Evolutionary conservation across 2,113 vertebrate species (phyloP).

Genomic region (Toxotes jaculatrix): DNA sequence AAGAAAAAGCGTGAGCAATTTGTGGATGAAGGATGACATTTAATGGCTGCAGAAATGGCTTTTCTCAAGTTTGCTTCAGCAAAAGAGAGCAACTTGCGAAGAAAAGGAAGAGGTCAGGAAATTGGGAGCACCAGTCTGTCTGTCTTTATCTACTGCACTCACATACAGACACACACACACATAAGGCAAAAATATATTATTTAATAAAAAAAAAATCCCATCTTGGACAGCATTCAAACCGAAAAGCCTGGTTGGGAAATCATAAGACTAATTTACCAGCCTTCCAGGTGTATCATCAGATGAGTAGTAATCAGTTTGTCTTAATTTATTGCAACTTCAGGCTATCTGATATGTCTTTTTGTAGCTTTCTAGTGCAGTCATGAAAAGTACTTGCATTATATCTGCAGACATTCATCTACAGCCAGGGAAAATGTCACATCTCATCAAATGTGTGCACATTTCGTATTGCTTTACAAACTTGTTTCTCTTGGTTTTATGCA

Average conservation of each 20-base stretch:
- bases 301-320: slow-evolving; percentile 3
- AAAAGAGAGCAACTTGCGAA: slow-evolving; percentile 26
- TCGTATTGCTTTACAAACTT: neutral
- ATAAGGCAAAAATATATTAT: neutral
- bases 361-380: neutral
- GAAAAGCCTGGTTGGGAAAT: neutral
- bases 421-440: slow-evolving; percentile 17
- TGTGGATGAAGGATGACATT: slow-evolving; percentile 15
- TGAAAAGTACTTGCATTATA: slow-evolving; percentile 16
- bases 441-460: neutral
- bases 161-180: neutral
- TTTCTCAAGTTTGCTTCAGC: slow-evolving; percentile 8
- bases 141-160: slow-evolving; percentile 3
- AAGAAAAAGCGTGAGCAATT: slow-evolving; percentile 40
- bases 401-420: slow-evolving; percentile 28
- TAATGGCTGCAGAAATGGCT: slow-evolving; percentile 8
- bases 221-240: neutral
- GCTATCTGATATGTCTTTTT: neutral
- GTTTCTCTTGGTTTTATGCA: neutral
- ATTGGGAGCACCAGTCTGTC: neutral
- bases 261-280: neutral
- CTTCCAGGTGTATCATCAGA: neutral
- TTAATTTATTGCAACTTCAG: neutral
- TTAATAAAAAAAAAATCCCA: neutral
- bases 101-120: slow-evolving; percentile 5